Base-by-base conservation (phyloP, 2,113 vertebrate genomes). In the Sphaerodactylus townsendi region DNA sequence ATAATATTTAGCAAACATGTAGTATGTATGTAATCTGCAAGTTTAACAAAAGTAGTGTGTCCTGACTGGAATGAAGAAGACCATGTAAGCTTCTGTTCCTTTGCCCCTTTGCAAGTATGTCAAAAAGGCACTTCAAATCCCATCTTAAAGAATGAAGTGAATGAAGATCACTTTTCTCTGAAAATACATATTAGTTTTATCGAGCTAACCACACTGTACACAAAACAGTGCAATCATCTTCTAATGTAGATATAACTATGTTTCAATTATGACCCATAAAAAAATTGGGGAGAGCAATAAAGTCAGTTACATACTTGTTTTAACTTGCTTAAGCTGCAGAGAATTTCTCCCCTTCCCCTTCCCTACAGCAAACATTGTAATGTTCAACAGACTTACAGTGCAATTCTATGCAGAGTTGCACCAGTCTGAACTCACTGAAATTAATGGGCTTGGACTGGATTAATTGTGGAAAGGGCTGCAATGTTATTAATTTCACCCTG, bases 251-350 rank as follows among this genome's bases (percentile, higher is more conserved):
- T 39, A 59, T 59, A 89, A 65, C 33, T 91, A 64, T 1, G 33
- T 46, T 79, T 88, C 70, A 56, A 30, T 75, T 90, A 86, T 33
- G 88, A 84, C 86, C 77, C 53, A 69, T 78, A 39, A 81, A 79
- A 77, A 91, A 87, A 39, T 83, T 85, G 9, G 64, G 35, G n/a
- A 87, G 69, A 77, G 44, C 39, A 65, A n/a, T 69, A 74, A 44
- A 28, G 75, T 41, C 86, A 66, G 72, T 75, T 50, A 53, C 70
- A 71, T 37, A 62, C 89, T 84, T 91, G 92, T 77, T 79, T 71
- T 81, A 86, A 86, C 94, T 87, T 89, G 93, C 81, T 85, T 33
- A 65, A 86, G 44, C 19, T 1, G 88, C 65, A 85, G 72, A 72
- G 11, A 74, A 73, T 37, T 50, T 30, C 28, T 89, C 89, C 37